A percentile compares a stretch with the other conserved stretches of the same genome.
These are phyloP conservation scores for Dugesia japonica DNA, from an alignment of 2,888 invertebrate species.

Conservation along the genomic window DNA sequence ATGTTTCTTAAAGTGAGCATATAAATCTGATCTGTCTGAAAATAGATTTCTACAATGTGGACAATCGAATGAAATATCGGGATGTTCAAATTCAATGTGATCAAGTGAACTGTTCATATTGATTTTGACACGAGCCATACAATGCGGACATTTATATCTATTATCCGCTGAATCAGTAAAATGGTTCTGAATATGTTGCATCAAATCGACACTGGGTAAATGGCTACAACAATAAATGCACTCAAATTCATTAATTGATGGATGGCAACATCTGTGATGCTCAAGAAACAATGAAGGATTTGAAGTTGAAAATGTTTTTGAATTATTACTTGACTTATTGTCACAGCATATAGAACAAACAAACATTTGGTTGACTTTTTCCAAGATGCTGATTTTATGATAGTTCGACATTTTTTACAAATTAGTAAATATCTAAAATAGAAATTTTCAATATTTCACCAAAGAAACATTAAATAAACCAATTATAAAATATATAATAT, in stretches of 20 bases:
- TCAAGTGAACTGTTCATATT: not conserved
- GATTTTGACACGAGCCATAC: not conserved
- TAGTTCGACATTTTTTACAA: not conserved
- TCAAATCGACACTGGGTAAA: not conserved
- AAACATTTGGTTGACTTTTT: slow-evolving; percentile 5
- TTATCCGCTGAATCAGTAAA: not conserved
- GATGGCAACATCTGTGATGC: not conserved
- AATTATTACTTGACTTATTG: not conserved
- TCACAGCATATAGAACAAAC: not conserved
- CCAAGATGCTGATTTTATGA: not conserved
- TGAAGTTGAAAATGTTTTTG: not conserved
- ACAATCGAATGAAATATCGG: not conserved
- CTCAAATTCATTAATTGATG: not conserved
- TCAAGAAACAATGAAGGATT: not conserved
- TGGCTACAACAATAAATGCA: not conserved
- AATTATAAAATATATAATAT: no score
- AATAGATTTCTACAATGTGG: not conserved
- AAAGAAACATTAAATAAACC: no score
- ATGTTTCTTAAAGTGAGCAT: not conserved
- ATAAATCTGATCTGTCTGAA: not conserved
- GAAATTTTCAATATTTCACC: no score
- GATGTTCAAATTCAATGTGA: not conserved
- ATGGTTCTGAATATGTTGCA: not conserved
- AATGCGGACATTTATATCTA: not conserved
- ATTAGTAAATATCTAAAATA: no score